phyloP scores from a whole-genome alignment of 2,797 vertebrate species.

The Lithobates sylvaticus region DNA sequence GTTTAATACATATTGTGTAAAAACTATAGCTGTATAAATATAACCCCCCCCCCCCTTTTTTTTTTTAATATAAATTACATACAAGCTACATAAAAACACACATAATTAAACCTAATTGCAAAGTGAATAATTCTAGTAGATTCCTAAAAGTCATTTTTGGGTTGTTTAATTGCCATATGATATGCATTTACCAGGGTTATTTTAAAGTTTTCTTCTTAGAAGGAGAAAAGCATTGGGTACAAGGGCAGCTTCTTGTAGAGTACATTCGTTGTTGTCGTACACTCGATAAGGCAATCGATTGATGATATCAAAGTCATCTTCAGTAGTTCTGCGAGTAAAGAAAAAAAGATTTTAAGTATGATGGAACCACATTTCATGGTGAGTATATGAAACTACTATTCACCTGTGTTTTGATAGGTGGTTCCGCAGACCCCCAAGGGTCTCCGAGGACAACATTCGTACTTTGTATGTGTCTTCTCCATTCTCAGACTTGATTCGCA shows the following conservation, averaged over 20 bases:
- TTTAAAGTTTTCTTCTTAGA: conserved; percentile 66
- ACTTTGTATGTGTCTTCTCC: conserved; percentile 80
- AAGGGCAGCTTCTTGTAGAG: conserved; percentile 82
- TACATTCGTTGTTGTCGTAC: conserved; percentile 77
- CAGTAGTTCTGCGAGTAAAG: conserved; percentile 77
- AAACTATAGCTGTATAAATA: too few relatives aligned
- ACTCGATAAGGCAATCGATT: conserved; percentile 78
- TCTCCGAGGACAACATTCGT: conserved; percentile 83
- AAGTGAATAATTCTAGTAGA: neutral
- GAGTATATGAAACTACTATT: conserved; percentile 2
- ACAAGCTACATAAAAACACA: neutral
- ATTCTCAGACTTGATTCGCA: conserved; percentile 87
- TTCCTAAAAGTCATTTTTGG: neutral
- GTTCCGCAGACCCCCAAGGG: conserved; percentile 82
- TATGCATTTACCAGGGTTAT: neutral
- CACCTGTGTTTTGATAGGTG: conserved; percentile 84
- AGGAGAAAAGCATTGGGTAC: conserved; percentile 78
- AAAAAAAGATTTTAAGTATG: conserved; percentile 54
- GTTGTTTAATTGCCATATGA: neutral
- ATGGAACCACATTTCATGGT: neutral
- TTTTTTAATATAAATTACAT: neutral
- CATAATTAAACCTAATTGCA: neutral
- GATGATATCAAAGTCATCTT: conserved; percentile 84
- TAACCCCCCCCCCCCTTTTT: too few relatives aligned
- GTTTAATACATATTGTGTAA: too few relatives aligned